Conservation (phyloP, 2,888 invertebrate genomes). For the Ichneumoninae sp. region DNA sequence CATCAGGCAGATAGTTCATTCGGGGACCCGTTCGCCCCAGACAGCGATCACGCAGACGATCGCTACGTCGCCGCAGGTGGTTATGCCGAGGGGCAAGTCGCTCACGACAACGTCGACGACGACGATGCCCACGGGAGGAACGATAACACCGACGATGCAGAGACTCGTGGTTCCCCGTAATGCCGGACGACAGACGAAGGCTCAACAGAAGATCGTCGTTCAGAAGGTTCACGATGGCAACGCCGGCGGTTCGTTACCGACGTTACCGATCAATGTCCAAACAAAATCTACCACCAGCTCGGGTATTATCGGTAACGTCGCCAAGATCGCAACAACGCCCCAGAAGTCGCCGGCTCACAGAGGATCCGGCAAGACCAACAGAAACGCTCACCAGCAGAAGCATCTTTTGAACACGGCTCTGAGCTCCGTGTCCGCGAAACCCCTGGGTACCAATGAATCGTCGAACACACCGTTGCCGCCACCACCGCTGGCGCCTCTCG, state of each 20-base stretch:
- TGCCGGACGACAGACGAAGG: conserved; percentile 71
- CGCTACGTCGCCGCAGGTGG: conserved; percentile 54
- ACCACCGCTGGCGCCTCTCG: conserved; percentile 53
- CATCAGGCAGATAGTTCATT: conserved; percentile 68
- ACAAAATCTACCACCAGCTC: conserved; percentile 46
- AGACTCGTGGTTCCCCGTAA: conserved; percentile 73
- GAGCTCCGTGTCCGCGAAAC: conserved; percentile 62
- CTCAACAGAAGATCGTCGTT: conserved; percentile 75
- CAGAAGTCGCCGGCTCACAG: conserved; percentile 49
- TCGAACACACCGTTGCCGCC: neutral
- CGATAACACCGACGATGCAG: conserved; percentile 65
- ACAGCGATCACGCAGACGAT: conserved; percentile 44
- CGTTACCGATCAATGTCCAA: conserved; percentile 43
- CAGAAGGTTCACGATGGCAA: conserved; percentile 56
- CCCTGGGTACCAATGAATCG: conserved; percentile 27
- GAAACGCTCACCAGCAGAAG: conserved; percentile 68
- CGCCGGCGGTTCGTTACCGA: neutral
- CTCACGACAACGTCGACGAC: conserved; percentile 43
- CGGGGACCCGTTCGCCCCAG: conserved; percentile 69
- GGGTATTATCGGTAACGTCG: conserved; percentile 60
- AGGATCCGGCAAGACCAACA: conserved; percentile 50
- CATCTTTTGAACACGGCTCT: conserved; percentile 74
- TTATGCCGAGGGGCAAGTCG: conserved; percentile 73
- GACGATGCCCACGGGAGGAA: neutral
- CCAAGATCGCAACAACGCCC: conserved; percentile 60